Evolutionary conservation across 1,140 invertebrate species (phyloP).

Genomic region (Atta cephalotes): DNA sequence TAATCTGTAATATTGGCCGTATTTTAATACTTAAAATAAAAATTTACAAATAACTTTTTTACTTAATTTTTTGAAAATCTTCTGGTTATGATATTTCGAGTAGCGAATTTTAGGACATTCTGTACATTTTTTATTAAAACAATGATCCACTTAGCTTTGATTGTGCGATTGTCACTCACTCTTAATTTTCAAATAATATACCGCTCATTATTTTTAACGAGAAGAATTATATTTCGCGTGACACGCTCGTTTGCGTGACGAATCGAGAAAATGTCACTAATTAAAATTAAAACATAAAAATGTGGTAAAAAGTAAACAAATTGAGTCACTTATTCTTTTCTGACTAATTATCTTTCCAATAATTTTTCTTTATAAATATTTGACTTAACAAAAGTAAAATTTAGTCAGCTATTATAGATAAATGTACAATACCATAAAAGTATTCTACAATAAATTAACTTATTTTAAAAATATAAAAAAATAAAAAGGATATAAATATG

Average conservation of each 20-base stretch:
- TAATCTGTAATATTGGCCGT: too few species aligned
- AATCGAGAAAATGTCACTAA: neutral
- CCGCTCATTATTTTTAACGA: neutral
- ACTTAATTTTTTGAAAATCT: too few species aligned
- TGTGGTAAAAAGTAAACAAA: slow-evolving; percentile 1
- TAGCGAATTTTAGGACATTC: too few species aligned
- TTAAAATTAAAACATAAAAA: slow-evolving; percentile 23
- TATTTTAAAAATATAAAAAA: neutral
- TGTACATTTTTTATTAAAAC: slow-evolving; percentile 34
- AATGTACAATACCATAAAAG: neutral
- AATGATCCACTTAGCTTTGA: neutral
- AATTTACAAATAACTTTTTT: too few species aligned
- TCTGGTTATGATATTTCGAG: too few species aligned
- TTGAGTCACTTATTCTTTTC: neutral
- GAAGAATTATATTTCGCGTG: neutral
- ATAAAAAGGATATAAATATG: neutral
- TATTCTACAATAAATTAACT: neutral
- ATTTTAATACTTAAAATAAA: too few species aligned
- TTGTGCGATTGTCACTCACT: neutral
- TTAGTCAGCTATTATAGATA: neutral
- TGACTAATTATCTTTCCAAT: neutral
- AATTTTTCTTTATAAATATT: neutral
- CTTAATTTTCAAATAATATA: neutral
- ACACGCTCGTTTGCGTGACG: neutral
- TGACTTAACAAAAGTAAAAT: neutral